These are phyloP conservation scores for Trichogramma dendrolimi DNA, from an alignment of 2,888 invertebrate species.

Conservation along the genomic window DNA sequence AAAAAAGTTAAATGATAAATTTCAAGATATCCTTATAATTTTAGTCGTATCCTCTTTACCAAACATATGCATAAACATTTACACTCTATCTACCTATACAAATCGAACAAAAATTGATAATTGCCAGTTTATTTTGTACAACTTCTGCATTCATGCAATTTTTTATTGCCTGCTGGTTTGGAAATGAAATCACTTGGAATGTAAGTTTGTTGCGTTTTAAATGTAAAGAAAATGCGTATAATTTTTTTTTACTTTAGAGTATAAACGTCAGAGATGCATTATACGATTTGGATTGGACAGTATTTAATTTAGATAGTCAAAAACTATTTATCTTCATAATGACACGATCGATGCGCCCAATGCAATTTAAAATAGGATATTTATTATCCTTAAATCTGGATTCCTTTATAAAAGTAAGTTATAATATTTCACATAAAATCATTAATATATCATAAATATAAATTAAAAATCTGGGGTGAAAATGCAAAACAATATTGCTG, in stretches of 20 bases:
- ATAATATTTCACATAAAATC: neutral
- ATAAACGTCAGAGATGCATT: constrained; percentile 2
- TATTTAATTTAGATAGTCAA: constrained; percentile 1
- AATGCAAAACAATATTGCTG: no score
- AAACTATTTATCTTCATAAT: constrained; percentile 18
- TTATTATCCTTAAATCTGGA: constrained; percentile 13
- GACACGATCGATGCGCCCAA: constrained; percentile 11
- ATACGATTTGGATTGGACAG: constrained; percentile 15
- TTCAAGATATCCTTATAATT: constrained; percentile 14
- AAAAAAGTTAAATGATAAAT: constrained; percentile 9
- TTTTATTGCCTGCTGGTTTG: constrained; percentile 20
- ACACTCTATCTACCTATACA: constrained; percentile 12
- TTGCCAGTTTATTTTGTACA: constrained; percentile 13
- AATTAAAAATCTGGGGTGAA: neutral
- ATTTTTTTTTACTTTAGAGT: constrained; percentile 1
- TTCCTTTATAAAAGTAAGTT: constrained; percentile 18
- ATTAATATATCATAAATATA: neutral
- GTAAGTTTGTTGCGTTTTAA: constrained; percentile 1
- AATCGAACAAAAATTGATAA: constrained; percentile 5
- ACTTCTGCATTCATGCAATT: constrained; percentile 18
- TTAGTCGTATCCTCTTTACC: constrained; percentile 15
- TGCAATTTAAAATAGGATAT: constrained; percentile 8
- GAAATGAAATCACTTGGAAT: constrained; percentile 15
- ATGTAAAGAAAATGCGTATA: neutral
- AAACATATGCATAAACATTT: constrained; percentile 22